Percentiles rank a stretch among this genome's conserved stretches.
These are phyloP conservation scores for Patella ulyssiponensis DNA, from an alignment of 2,888 invertebrate species.

Conservation along the genomic window DNA sequence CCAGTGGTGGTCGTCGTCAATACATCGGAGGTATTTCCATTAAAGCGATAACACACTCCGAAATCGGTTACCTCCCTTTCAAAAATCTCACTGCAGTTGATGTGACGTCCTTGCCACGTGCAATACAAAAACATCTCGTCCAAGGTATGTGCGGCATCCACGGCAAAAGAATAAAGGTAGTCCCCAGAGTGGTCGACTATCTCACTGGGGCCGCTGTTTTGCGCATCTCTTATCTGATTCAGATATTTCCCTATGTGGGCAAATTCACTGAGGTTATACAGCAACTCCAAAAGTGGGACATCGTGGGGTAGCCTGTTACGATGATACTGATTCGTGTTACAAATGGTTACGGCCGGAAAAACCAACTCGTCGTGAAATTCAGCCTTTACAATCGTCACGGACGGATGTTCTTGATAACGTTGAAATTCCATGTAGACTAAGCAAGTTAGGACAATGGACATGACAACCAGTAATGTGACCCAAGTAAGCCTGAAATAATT, in stretches of 20 bases:
- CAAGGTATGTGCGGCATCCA: constrained; percentile 19
- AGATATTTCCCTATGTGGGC: neutral
- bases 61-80: constrained; percentile 27
- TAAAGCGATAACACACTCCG: constrained; percentile 38
- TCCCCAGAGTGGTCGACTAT: constrained; percentile 11
- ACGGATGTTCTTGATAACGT: constrained; percentile 9
- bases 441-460: neutral
- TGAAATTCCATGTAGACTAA: constrained; percentile 9
- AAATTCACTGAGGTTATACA: constrained; percentile 17
- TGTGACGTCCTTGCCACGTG: constrained; percentile 15
- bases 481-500: constrained; percentile 13
- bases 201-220: too few relatives aligned
- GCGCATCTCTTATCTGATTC: neutral
- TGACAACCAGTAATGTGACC: constrained; percentile 8
- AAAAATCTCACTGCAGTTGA: constrained; percentile 25
- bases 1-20: constrained; percentile 15
- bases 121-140: constrained; percentile 29
- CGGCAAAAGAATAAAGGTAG: constrained; percentile 15
- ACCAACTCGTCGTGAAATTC: neutral
- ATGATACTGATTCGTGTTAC: constrained; percentile 39
- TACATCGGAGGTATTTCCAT: constrained; percentile 9
- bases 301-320: constrained; percentile 2
- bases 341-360: constrained; percentile 40
- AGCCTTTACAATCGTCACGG: constrained; percentile 14
- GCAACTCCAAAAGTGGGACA: neutral